Evolutionary conservation across 2,888 invertebrate species (phyloP).

Genomic region (Leistus spinibarbis): DNA sequence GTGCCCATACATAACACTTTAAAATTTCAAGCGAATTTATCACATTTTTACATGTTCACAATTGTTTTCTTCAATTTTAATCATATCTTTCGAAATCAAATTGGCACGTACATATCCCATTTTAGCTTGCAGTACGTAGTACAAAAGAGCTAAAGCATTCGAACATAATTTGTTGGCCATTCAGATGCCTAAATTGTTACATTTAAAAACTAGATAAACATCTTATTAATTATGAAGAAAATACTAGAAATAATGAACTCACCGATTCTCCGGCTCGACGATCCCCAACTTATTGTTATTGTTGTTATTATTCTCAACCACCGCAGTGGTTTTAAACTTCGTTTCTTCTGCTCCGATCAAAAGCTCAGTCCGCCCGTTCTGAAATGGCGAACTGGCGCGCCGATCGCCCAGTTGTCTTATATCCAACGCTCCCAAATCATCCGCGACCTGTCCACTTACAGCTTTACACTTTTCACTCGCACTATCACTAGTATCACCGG

Average conservation of each 20-base stretch:
- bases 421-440: conserved; percentile 3
- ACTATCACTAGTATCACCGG: conserved; percentile 19
- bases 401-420: conserved; percentile 46
- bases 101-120: no score
- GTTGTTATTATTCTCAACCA: conserved; percentile 64
- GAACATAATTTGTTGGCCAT: neutral
- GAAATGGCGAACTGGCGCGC: conserved; percentile 64
- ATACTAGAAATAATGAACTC: conserved; percentile 51
- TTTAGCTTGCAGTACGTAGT: no score
- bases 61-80: no score
- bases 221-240: no score
- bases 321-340: conserved; percentile 66
- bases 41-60: no score
- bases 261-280: conserved; percentile 65
- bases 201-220: neutral
- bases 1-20: no score
- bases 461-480: conserved; percentile 25
- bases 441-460: conserved; percentile 46
- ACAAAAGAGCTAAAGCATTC: neutral
- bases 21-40: no score
- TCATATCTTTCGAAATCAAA: no score
- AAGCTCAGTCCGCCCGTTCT: conserved; percentile 77
- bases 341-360: conserved; percentile 71
- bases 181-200: neutral
- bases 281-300: conserved; percentile 56